Evolutionary conservation across 2,888 invertebrate genomes (phyloP), one percentile per base, ranked within the genome.

Genomic region (Metacarcinus magister): DNA sequence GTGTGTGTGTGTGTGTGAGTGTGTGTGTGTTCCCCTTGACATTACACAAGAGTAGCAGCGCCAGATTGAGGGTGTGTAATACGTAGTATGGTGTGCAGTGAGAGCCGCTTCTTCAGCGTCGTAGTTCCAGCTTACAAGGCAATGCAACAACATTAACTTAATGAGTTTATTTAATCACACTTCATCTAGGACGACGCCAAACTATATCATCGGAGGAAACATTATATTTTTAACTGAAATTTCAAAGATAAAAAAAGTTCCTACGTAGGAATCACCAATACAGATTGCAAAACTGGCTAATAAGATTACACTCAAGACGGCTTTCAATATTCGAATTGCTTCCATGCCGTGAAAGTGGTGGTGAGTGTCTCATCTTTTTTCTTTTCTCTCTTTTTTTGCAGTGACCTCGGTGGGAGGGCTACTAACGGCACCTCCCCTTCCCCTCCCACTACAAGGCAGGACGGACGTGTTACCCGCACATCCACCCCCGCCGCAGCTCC

Each of bases 351-450:
- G 28, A 75, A 28, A 75, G 10, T 75, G 10, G 10, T 28, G 75
- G n/a, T 28, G 75, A 0, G 28, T 28, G 2, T 23, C 28, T 28
- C 28, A 28, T 28, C 28, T 75, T 8, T 28, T 75, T 8, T 75
- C 28, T 28, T 28, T 75, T 67, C 7, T n/a, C n/a, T 67, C n/a
- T 75, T 10, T 75, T 75, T 75, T 75, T 28, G 8, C 7, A n/a
- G 75, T 75, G 75, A 75, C 75, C 75, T 75, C 75, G 75, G 75
- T n/a, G n/a, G 75, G 75, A 75, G 28, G 28, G 75, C 75, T 10
- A 75, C 75, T 75, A 75, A 75, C 75, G 75, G 75, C 75, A 75
- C 75, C 75, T 75, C 75, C 75, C 28, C 75, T 28, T 75, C n/a
- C 28, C 54, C 54, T 54, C 54, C 54, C 54, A 13, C 54, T 16